phyloP scores from a whole-genome alignment of 2,113 vertebrate genomes.

The Tyto alba region DNA sequence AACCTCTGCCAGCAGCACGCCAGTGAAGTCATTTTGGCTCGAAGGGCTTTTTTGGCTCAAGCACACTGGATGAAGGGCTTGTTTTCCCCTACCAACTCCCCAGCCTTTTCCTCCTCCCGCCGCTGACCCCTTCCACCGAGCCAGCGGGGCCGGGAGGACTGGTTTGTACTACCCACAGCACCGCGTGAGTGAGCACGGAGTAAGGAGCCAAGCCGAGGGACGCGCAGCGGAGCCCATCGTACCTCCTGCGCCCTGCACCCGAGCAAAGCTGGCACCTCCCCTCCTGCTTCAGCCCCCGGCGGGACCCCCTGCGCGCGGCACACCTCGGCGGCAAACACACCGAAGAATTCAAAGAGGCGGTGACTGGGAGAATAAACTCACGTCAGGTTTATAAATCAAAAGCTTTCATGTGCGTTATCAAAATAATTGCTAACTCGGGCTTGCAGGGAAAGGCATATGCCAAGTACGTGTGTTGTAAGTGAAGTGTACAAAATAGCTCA shows the following conservation, averaged over 20 bases:
- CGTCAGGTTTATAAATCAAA: neutral
- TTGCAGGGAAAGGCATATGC: neutral
- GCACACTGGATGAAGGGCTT: neutral
- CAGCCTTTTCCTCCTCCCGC: neutral
- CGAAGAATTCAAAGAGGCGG: neutral
- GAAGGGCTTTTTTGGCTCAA: no score
- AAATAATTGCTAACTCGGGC: neutral
- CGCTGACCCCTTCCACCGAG: neutral
- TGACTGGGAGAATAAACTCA: neutral
- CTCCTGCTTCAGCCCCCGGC: neutral
- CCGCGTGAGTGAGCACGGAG: accelerated
- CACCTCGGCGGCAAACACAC: conserved; percentile 7
- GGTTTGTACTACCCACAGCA: neutral
- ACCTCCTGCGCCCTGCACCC: conserved; percentile 39
- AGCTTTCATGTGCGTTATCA: neutral
- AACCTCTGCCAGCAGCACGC: neutral
- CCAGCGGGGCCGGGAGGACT: neutral
- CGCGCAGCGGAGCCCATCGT: neutral
- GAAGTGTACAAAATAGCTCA: neutral
- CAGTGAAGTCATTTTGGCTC: accelerated
- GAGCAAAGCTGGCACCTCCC: conserved; percentile 32
- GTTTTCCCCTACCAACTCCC: neutral
- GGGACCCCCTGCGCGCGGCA: neutral
- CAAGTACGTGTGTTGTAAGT: neutral
- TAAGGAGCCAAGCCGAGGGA: accelerated